These are phyloP conservation scores for Gymnarchus niloticus DNA, from an alignment of 2,113 vertebrate species.

Conservation along the genomic window DNA sequence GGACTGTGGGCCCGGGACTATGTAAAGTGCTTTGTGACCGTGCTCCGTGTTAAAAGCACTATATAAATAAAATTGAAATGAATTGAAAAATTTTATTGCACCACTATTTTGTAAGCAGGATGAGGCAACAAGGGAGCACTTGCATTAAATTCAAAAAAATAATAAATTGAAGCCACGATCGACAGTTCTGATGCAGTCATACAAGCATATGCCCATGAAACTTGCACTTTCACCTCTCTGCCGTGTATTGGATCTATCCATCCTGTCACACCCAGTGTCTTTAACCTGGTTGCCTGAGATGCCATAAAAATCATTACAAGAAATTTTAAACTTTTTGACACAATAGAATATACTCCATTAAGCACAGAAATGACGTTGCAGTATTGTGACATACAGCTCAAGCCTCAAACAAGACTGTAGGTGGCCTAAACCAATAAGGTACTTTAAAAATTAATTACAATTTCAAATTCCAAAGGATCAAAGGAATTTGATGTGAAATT, in stretches of 20 bases:
- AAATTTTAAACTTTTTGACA: background rate
- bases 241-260: background rate
- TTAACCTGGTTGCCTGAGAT: background rate
- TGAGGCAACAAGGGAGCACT: no score
- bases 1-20: no score
- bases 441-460: slow-evolving; percentile 30
- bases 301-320: background rate
- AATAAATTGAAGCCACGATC: no score
- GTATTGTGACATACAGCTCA: background rate
- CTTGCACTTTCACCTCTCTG: background rate
- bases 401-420: background rate
- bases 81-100: no score
- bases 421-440: slow-evolving; percentile 42
- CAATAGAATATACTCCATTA: background rate
- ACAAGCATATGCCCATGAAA: no score
- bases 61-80: no score
- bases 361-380: background rate
- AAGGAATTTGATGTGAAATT: slow-evolving; percentile 23
- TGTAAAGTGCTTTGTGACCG: no score
- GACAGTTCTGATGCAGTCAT: no score
- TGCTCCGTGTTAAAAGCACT: no score
- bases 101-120: no score
- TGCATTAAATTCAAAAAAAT: no score
- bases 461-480: background rate
- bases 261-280: background rate